A percentile compares a stretch with the other conserved stretches of the same genome.
phyloP scores from a whole-genome alignment of 2,113 vertebrate genomes.

The Hirundichthys speculiger region DNA sequence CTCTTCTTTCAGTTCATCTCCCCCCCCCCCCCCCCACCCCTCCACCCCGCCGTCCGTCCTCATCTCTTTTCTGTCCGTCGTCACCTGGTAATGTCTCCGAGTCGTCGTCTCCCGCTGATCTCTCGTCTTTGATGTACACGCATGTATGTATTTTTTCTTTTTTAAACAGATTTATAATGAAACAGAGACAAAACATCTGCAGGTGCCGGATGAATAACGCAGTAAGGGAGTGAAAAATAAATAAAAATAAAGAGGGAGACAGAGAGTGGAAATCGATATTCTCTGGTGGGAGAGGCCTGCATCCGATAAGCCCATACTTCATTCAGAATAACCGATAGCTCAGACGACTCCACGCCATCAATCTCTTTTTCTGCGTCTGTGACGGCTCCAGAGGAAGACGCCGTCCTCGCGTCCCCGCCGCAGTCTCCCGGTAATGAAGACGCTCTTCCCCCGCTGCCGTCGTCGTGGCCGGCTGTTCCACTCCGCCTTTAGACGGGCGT shows the following conservation, averaged over 20 bases:
- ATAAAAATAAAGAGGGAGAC: slow-evolving; percentile 24
- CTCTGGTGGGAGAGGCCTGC: slow-evolving; percentile 57
- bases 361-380: slow-evolving; percentile 59
- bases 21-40: slow-evolving; percentile 23
- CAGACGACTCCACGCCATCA: slow-evolving; percentile 71
- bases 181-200: slow-evolving; percentile 22
- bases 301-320: slow-evolving; percentile 74
- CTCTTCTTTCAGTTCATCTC: slow-evolving; percentile 53
- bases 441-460: slow-evolving; percentile 5
- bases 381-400: slow-evolving; percentile 41
- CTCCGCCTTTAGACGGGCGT: slow-evolving; percentile 1
- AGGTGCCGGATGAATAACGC: slow-evolving; percentile 32
- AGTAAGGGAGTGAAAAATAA: slow-evolving; percentile 10
- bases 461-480: background rate
- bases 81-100: slow-evolving; percentile 64
- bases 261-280: slow-evolving; percentile 80
- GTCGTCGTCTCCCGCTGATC: slow-evolving; percentile 38
- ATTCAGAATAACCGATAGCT: slow-evolving; percentile 78
- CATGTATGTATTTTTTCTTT: slow-evolving; percentile 25
- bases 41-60: slow-evolving; percentile 50
- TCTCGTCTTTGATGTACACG: background rate
- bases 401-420: slow-evolving; percentile 2
- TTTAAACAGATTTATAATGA: slow-evolving; percentile 6
- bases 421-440: slow-evolving; percentile 39
- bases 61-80: slow-evolving; percentile 59